Conservation (phyloP, 2,113 vertebrate genomes). For the Ameiurus melas region DNA sequence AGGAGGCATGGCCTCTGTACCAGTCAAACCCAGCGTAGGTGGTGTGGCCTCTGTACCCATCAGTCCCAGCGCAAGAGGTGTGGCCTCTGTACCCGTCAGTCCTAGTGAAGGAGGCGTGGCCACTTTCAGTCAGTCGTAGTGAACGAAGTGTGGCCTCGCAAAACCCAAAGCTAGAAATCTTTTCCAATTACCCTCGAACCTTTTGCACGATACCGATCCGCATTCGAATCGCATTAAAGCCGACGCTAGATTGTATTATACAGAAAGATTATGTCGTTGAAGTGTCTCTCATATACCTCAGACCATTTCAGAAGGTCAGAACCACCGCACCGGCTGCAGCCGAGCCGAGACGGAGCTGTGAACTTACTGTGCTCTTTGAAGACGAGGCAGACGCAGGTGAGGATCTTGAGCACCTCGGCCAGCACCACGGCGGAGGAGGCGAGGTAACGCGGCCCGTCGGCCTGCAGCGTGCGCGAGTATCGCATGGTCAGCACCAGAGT, state of each 20-base stretch:
- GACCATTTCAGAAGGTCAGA: not conserved
- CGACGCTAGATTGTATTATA: not conserved
- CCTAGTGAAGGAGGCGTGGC: too few relatives aligned
- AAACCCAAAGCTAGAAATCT: not conserved
- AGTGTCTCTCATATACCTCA: not conserved
- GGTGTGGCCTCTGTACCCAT: not conserved
- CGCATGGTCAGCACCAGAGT: conserved; percentile 97
- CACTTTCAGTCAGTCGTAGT: too few relatives aligned
- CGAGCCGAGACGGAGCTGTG: not conserved
- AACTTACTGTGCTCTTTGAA: conserved; percentile 94
- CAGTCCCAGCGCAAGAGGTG: not conserved
- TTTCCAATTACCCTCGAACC: not conserved
- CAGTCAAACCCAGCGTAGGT: not conserved
- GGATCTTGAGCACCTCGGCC: conserved; percentile 93
- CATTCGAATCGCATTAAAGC: not conserved
- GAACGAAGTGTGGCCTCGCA: not conserved
- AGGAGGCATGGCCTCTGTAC: not conserved
- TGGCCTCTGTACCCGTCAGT: too few relatives aligned
- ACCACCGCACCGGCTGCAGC: not conserved
- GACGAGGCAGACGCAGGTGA: conserved; percentile 87
- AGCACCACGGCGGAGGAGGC: conserved; percentile 95
- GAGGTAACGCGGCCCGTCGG: conserved; percentile 93
- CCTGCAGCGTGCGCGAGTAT: conserved; percentile 92
- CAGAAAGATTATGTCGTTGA: not conserved
- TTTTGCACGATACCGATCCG: not conserved